A percentile compares a stretch with the other conserved stretches of the same genome.
Evolutionary conservation across 1,140 invertebrate genomes (phyloP).

Genomic region (Streblospio benedicti): DNA sequence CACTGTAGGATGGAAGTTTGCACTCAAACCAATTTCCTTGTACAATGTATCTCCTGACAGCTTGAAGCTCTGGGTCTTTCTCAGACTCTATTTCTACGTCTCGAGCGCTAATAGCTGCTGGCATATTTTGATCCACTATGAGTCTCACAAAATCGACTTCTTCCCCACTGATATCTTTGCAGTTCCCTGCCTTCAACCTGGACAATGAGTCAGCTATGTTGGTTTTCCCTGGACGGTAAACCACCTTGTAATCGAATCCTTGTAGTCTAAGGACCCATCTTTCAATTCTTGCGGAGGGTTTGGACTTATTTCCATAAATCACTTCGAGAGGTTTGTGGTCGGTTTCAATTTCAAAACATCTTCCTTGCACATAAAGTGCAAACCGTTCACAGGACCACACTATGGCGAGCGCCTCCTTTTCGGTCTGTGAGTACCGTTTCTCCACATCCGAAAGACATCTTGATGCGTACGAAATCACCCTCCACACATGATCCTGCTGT

Average conservation of each 20-base stretch:
- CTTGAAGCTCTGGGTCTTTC: too few species aligned
- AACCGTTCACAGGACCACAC: slow-evolving; percentile 8
- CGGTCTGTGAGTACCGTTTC: slow-evolving; percentile 42
- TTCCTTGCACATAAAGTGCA: slow-evolving; percentile 1
- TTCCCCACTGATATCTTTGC: too few species aligned
- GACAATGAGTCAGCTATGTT: neutral
- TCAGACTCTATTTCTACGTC: too few species aligned
- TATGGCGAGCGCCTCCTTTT: slow-evolving; percentile 38
- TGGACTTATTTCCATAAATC: neutral
- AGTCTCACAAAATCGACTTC: too few species aligned
- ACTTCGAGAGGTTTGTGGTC: slow-evolving; percentile 7
- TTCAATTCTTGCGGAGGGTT: slow-evolving; percentile 3
- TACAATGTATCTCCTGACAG: too few species aligned
- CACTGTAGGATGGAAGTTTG: too few species aligned
- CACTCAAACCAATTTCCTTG: too few species aligned
- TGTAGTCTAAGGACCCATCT: slow-evolving; percentile 4
- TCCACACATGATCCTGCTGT: neutral
- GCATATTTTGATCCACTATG: too few species aligned
- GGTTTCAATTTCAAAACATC: neutral
- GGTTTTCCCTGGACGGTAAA: neutral
- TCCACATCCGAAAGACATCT: slow-evolving; percentile 38
- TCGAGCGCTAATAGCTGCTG: too few species aligned
- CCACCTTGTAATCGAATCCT: slow-evolving; percentile 4
- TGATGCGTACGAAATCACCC: slow-evolving; percentile 37
- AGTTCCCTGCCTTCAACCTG: neutral